Evolutionary conservation across 2,797 vertebrate genomes (phyloP).

Genomic region (Sebastes matsubarae): DNA sequence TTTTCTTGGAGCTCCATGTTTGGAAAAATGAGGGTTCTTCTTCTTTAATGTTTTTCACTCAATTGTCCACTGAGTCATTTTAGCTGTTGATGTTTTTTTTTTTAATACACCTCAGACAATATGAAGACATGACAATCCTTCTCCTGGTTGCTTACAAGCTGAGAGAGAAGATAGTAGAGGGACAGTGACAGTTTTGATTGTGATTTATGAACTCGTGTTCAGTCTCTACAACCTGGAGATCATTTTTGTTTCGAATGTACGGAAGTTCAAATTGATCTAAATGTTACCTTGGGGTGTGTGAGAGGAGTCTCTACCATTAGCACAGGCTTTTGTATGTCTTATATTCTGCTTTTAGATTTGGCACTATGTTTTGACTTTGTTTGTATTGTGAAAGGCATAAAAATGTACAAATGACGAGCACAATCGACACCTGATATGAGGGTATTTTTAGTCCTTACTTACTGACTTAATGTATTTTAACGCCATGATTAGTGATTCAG

Average conservation of each 20-base stretch:
- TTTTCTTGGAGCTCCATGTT: slow-evolving; percentile 16
- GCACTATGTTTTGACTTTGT: slow-evolving; percentile 41
- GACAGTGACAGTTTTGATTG: slow-evolving; percentile 14
- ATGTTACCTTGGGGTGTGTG: slow-evolving; percentile 28
- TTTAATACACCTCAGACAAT: slow-evolving; percentile 44
- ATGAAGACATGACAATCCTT: slow-evolving; percentile 58
- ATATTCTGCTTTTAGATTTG: slow-evolving; percentile 56
- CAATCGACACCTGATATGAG: slow-evolving; percentile 45
- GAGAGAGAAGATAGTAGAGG: slow-evolving; percentile 1
- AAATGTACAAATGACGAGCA: slow-evolving; percentile 31
- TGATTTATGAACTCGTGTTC: slow-evolving; percentile 2
- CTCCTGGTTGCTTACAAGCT: slow-evolving; percentile 24
- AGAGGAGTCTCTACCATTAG: slow-evolving; percentile 3
- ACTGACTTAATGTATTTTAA: slow-evolving; percentile 30
- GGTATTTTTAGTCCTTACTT: slow-evolving; percentile 26
- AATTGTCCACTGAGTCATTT: slow-evolving; percentile 33
- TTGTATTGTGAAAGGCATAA: slow-evolving; percentile 58
- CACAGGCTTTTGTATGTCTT: slow-evolving; percentile 46
- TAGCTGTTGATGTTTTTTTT: slow-evolving; percentile 28
- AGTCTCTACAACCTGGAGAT: neutral
- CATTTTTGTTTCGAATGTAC: neutral
- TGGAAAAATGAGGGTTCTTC: slow-evolving; percentile 25
- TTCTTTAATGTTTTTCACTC: slow-evolving; percentile 38
- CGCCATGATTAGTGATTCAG: slow-evolving; percentile 50
- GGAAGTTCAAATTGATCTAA: slow-evolving; percentile 17